Conservation (phyloP, 1,140 invertebrate species). For the Zaprionus ornatus region DNA sequence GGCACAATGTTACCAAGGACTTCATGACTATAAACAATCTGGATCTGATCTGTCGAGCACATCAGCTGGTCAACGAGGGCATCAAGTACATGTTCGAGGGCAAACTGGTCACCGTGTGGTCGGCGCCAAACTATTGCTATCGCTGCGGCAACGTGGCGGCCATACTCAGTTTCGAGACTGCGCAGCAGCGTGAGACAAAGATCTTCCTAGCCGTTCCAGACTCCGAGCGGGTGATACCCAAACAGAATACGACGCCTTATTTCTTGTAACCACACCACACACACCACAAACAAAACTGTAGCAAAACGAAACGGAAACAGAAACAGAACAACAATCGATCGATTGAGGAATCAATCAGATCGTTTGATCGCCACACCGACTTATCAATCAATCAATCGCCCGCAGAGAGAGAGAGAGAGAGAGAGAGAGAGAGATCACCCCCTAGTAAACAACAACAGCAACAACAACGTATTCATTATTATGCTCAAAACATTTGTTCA, state of each 20-base stretch:
- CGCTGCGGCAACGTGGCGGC: conserved; percentile 97
- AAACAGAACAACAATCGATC: conserved; percentile 6
- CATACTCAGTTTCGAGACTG: conserved; percentile 92
- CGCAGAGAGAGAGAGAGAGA: not conserved
- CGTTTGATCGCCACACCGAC: not conserved
- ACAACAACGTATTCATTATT: conserved; percentile 26
- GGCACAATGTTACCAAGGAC: conserved; percentile 95
- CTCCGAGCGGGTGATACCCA: conserved; percentile 95
- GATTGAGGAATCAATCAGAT: not conserved
- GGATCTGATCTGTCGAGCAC: conserved; percentile 96
- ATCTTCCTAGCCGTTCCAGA: conserved; percentile 98
- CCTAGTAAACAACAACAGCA: not conserved
- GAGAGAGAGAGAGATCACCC: not conserved
- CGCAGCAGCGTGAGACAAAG: conserved; percentile 91
- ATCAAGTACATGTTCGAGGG: conserved; percentile 98
- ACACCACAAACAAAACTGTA: not conserved
- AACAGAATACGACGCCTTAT: conserved; percentile 96
- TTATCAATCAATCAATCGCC: conserved; percentile 3
- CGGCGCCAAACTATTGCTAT: conserved; percentile 98
- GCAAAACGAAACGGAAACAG: conserved; percentile 3
- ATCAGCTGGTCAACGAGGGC: conserved; percentile 99
- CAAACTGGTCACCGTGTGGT: conserved; percentile 98
- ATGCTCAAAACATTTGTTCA: conserved; percentile 42
- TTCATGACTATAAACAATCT: conserved; percentile 97
- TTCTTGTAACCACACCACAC: conserved; percentile 89